A percentile compares a stretch with the other conserved stretches of the same genome.
These are phyloP conservation scores for Platanista minor DNA, from an alignment of 2,113 vertebrate species.

Conservation along the genomic window DNA sequence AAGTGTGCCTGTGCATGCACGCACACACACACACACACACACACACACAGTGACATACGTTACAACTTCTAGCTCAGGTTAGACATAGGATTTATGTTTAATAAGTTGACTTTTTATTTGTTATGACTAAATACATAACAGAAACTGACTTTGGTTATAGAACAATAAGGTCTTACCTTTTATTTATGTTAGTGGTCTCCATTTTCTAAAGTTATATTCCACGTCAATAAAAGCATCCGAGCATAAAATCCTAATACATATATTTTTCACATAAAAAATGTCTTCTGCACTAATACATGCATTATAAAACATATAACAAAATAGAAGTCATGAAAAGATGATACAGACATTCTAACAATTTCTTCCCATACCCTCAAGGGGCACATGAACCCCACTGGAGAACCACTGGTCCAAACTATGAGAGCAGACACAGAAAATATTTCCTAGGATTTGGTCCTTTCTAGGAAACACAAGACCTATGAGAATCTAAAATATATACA, in stretches of 20 bases:
- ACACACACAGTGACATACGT: not conserved
- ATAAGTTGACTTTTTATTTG: not conserved
- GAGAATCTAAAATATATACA: not conserved
- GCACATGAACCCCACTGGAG: not conserved
- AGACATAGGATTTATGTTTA: not conserved
- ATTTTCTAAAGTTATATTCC: not conserved
- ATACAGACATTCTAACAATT: not conserved
- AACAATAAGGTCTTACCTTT: not conserved
- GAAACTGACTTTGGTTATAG: not conserved
- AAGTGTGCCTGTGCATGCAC: fast-evolving
- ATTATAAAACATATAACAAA: not conserved
- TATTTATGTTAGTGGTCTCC: not conserved
- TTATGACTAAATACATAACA: not conserved
- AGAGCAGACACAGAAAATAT: not conserved
- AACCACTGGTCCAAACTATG: not conserved
- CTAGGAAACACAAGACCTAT: not conserved
- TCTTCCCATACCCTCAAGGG: not conserved
- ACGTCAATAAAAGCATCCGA: not conserved
- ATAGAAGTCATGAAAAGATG: not conserved
- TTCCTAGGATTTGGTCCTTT: not conserved
- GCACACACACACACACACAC: not conserved
- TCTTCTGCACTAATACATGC: not conserved
- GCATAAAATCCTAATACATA: not conserved
- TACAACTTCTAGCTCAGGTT: not conserved
- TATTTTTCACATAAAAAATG: not conserved